Evolutionary conservation across 2,888 invertebrate genomes (phyloP), one percentile per base, ranked within the genome.

Genomic region (Crepidodera aurea): DNA sequence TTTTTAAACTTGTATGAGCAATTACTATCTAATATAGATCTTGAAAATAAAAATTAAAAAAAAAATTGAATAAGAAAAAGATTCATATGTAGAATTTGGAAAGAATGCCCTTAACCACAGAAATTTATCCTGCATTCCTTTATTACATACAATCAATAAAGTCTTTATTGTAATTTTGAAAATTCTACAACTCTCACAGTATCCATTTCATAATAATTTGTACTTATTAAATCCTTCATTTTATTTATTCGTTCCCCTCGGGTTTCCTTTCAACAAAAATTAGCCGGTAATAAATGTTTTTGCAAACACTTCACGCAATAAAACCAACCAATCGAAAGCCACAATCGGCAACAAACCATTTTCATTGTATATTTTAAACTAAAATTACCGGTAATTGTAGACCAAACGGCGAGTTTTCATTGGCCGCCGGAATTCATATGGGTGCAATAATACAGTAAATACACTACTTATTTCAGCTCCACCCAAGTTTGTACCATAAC

Each of bases 381-480:
- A 48, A 57, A 57, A 57, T 57, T 57, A 57, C 39, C n/a, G 37
- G 57, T 57, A 57, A 57, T 57, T 57, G 57, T 46, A 48, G 57
- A 50, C 37, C 57, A 13, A 44, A 39, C 27, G 12, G 12, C 22
- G 57, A 48, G 37, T 48, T 57, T 50, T 39, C 37, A 50, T 57
- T 57, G 57, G 57, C 19, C 19, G 29, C 12, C 13, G 37, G 37
- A 48, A 8, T 57, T 48, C 48, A 57, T 57, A 57, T 57, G 48
- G 57, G 57, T 57, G 57, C 57, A 57, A 48, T 57, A 57, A 57
- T 57, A 57, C 25, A 39, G 57, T 57, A 57, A 57, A 57, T 57
- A 57, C 57, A 57, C 57, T 48, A 50, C 27, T 57, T 57, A 48
- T 42, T 57, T 27, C 48, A 27, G 57, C 57, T 48, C 57, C 57